Percentiles rank a stretch among this genome's conserved stretches.
These are phyloP conservation scores for Rhynchotus rufescens DNA, from an alignment of 2,797 vertebrate genomes.

Conservation along the genomic window DNA sequence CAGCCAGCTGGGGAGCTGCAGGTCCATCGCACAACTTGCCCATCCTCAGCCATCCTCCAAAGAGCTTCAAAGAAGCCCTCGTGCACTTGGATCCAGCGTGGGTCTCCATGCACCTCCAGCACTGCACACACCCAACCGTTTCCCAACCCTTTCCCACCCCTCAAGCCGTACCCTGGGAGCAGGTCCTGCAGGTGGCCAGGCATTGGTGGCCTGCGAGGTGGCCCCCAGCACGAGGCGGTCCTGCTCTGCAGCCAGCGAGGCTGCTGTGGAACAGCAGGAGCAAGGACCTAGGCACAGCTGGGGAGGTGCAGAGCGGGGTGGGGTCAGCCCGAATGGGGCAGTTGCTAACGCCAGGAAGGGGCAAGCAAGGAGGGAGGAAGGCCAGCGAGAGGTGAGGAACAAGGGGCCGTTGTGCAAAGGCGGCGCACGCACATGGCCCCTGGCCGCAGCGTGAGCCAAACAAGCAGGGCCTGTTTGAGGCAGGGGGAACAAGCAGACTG, in stretches of 20 bases:
- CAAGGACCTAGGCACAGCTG: rapidly evolving
- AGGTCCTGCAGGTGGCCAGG: rapidly evolving
- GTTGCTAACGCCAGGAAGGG: slow-evolving; percentile 58
- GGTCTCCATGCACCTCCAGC: neutral
- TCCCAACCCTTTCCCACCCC: neutral
- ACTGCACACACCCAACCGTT: neutral
- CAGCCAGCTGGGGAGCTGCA: neutral
- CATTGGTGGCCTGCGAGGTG: rapidly evolving
- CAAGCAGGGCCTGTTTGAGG: slow-evolving; percentile 56
- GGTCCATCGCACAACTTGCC: neutral
- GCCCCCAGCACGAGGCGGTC: rapidly evolving
- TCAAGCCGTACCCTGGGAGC: neutral
- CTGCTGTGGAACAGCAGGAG: neutral
- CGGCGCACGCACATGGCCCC: slow-evolving; percentile 36
- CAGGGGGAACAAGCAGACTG: slow-evolving; percentile 17
- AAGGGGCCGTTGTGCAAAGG: slow-evolving; percentile 60
- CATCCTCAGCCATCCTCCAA: neutral
- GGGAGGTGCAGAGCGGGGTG: neutral
- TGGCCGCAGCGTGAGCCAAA: slow-evolving; percentile 30
- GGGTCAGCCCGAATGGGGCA: slow-evolving; percentile 47
- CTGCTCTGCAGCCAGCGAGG: neutral
- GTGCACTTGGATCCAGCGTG: rapidly evolving
- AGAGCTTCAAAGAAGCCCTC: neutral
- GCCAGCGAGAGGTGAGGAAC: neutral
- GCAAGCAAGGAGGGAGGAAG: neutral